These are phyloP conservation scores for Nannobrachium achirus DNA, from an alignment of 2,113 vertebrate genomes.

Conservation along the genomic window DNA sequence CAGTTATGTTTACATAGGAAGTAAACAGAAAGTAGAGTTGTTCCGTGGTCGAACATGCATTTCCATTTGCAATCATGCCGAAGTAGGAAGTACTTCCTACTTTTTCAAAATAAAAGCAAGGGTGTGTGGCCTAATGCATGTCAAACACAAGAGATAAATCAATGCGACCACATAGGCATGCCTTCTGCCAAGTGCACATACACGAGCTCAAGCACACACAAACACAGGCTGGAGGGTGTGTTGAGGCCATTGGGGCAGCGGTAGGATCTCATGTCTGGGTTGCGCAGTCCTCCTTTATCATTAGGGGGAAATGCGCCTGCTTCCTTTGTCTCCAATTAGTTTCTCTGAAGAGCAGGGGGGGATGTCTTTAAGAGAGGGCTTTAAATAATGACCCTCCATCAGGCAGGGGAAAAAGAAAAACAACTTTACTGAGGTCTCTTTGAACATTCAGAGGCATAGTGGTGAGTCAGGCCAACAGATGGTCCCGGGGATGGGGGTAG, in stretches of 20 bases:
- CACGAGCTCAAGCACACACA: background rate
- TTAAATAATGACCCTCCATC: constrained; percentile 82
- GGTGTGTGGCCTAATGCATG: too few species aligned
- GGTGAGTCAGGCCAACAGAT: constrained; percentile 64
- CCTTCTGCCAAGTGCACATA: background rate
- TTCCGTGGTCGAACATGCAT: too few species aligned
- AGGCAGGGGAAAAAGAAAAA: constrained; percentile 59
- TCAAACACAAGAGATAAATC: constrained; percentile 1
- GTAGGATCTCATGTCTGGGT: constrained; percentile 62
- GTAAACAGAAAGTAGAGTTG: too few species aligned
- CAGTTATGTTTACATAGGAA: too few species aligned
- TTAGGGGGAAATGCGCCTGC: constrained; percentile 68
- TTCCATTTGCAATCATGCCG: too few species aligned
- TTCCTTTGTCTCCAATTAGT: constrained; percentile 83
- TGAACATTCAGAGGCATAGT: constrained; percentile 67
- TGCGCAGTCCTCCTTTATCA: constrained; percentile 69
- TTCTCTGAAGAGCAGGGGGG: constrained; percentile 67
- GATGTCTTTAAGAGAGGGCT: constrained; percentile 76
- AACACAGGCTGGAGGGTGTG: too few species aligned
- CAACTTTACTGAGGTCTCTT: constrained; percentile 57
- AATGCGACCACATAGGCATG: background rate
- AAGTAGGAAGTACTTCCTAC: too few species aligned
- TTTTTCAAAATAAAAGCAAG: too few species aligned
- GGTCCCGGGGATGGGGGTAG: constrained; percentile 41
- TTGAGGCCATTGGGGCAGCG: constrained; percentile 24